Base-by-base conservation (phyloP, 2,113 vertebrate species). In the Elephas maximus region DNA sequence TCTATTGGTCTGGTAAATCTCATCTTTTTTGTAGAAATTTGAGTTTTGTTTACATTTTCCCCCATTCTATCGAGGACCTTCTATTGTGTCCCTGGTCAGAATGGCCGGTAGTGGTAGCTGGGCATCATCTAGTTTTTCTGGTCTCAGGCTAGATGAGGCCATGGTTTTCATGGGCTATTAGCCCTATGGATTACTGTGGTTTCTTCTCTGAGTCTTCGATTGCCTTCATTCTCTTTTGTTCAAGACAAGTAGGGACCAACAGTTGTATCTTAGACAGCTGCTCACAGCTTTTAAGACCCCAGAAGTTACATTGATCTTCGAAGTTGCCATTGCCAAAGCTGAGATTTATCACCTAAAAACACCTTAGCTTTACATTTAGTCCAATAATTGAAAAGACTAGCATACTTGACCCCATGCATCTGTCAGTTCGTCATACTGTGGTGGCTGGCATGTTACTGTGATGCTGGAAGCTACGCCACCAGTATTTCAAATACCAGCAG, bases 291-390 rank as follows among this genome's bases (percentile, higher is more conserved):
- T 71, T 71, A 71, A n/a, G 15, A n/a, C 33, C 30, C 33, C 69
- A n/a, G 17, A 33, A 24, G 6, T 76, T 33, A 30, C n/a, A 30
- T 67, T 89, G 23, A 88, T 62, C 85, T 94, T 95, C 82, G 85
- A 93, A 93, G 53, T 3, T 88, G 21, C 62, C 33, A 77, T 95
- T 92, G 28, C 23, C 57, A 17, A 93, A 76, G 86, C 10, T 20
- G 77, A 96, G 45, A 0, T 96, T 97, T 82, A 21, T 94, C 30
- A 69, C 45, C 93, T 95, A 87, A 94, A 96, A 98, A 94, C 90
- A 44, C 90, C 37, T 97, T 91, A 96, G 44, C 62, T 97, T 97
- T 97, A 84, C 96, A 20, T 41, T 97, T 94, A 88, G 84, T 82
- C 94, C 96, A 88, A 88, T 96, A 97, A n/a, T 96, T 81, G 65